Base-by-base conservation (phyloP, 2,888 invertebrate genomes). In the Pollenia griseotomentosa region DNA sequence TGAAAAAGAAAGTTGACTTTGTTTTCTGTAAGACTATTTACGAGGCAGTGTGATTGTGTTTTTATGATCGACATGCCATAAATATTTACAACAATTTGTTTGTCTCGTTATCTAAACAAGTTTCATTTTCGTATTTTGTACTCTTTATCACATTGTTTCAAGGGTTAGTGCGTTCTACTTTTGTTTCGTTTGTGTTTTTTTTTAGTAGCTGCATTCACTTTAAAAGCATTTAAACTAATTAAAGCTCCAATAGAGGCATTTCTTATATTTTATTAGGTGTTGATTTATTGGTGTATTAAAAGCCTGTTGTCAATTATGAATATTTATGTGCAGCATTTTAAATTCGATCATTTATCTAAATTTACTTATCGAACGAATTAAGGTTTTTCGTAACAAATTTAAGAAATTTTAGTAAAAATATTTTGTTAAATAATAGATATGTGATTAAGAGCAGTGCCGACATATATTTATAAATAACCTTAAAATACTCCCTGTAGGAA, bases 141-240 rank as follows among this genome's bases (percentile, higher is more conserved):
- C 23, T 42, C 11, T 68, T 51, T 42, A 57, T 66, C 14, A 16
- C 19, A 57, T 82, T 74, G 75, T 68, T 73, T 46, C 51, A 16
- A 19, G 12, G 4, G 5, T 48, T n/a, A 14, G 16, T 11, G 14
- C 51, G 40, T 46, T 66, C 23, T 48, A 48, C 23, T 66, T 66
- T 61, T 40, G 11, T 61, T 33, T 33, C 1, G 7, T 14, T 51
- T 53, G 40, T 55, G 46, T 23, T 10, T 51, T 77, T n/a, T 55
- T 70, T 75, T 82, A 33, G 51, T 70, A 82, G 70, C 53, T 55
- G 61, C 53, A 63, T 63, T 55, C 48, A 70, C 14, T 53, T 68
- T 83, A 19, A 46, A 83, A 77, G 46, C 77, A 70, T 70, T 78
- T 83, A 71, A 83, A 71, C 23, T 63, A 83, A 83, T 83, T 77